Base-by-base conservation (phyloP, 1,140 invertebrate species). In the Portunus trituberculatus region DNA sequence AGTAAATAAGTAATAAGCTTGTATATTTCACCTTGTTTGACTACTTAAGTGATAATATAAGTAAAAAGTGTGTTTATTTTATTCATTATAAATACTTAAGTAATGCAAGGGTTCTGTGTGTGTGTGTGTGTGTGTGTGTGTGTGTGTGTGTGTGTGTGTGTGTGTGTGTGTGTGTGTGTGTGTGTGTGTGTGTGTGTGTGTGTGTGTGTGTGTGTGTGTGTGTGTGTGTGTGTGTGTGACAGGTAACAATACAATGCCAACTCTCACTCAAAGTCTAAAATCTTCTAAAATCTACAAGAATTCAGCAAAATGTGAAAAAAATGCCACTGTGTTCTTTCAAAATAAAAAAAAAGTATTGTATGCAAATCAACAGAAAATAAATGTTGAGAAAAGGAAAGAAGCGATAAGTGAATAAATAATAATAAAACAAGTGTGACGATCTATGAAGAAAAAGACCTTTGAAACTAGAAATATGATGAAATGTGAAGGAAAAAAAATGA, bases 51-150 rank as follows among this genome's bases (percentile, higher is more conserved):
- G 6, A 39, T 39, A 39, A 39, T 2, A 39, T 39, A 39, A 39
- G 39, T 1, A 2, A 39, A 39, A 39, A 39, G 39, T 39, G 6
- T 39, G 6, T 39, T 6, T 39, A 39, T 39, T 39, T 39, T 6
- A 39, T 6, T 39, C 39, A 2, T 1, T 39, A 39, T 1, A 39
- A 39, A 6, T 39, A 39, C 6, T 39, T 39, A 39, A 39, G 39
- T 39, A 39, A 39, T 39, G 59, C 59, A 76, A 7, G 59, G 20
- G 12, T 20, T 76, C 84, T 98, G 98, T 76, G n/a, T 76, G 67
- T n/a, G n/a, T 76, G 67, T 76, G 67, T 76, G 67, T 76, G 67
- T 76, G 67, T 76, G 67, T 76, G 67, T 76, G 67, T 76, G 67
- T 76, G 67, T 76, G 67, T 76, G 67, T 76, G 67, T 76, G 67